These are phyloP conservation scores for Steromphala cineraria DNA, from an alignment of 2,888 invertebrate species.

Conservation along the genomic window DNA sequence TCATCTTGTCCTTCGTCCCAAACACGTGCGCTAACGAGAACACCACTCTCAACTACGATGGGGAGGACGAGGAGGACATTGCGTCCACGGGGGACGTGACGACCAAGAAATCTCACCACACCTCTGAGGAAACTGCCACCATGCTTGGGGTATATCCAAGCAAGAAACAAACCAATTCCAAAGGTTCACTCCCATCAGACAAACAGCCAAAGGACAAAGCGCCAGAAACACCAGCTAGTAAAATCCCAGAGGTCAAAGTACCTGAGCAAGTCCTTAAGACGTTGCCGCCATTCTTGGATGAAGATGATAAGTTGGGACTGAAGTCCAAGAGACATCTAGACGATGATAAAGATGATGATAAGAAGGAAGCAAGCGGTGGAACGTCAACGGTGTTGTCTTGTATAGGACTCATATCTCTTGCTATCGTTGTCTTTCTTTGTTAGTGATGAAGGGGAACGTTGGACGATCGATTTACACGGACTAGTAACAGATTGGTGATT, in stretches of 20 bases:
- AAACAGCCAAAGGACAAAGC: not conserved
- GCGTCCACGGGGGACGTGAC: not conserved
- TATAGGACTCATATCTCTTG: not conserved
- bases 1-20: constrained; percentile 37
- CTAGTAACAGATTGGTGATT: no score
- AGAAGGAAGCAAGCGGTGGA: not conserved
- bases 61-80: no score
- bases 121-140: not conserved
- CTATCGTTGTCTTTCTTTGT: no score
- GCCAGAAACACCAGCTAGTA: not conserved
- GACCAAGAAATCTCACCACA: not conserved
- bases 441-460: no score
- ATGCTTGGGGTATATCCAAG: not conserved
- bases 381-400: not conserved
- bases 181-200: not conserved
- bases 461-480: no score
- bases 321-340: not conserved
- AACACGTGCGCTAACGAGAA: constrained; percentile 15
- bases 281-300: not conserved
- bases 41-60: not conserved
- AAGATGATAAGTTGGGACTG: not conserved
- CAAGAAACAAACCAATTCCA: not conserved
- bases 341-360: not conserved
- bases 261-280: not conserved
- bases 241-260: not conserved